phyloP scores from a whole-genome alignment of 2,113 vertebrate species.

The Lipophrys pholis region DNA sequence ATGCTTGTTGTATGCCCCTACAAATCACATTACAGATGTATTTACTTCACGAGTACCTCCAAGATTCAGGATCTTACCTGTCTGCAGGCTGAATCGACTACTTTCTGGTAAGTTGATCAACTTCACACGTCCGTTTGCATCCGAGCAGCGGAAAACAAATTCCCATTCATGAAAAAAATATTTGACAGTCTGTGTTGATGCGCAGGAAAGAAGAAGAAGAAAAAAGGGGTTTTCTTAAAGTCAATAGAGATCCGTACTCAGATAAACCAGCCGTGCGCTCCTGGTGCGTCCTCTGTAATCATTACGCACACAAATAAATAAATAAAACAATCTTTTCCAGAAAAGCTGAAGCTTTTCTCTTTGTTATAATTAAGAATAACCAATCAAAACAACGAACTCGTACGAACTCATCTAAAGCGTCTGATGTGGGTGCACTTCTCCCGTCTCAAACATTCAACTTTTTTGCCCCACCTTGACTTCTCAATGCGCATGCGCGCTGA shows the following conservation, averaged over 20 bases:
- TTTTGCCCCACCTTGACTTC: conserved; percentile 72
- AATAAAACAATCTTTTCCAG: background rate
- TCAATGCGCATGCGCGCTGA: conserved; percentile 67
- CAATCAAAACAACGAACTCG: background rate
- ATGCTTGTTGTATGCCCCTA: background rate
- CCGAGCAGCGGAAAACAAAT: background rate
- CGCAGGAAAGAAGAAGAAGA: background rate
- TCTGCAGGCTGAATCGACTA: conserved; percentile 10
- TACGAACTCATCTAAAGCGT: background rate
- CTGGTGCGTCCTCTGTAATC: conserved; percentile 29
- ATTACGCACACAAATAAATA: background rate
- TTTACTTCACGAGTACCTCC: background rate
- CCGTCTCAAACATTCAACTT: conserved; percentile 58
- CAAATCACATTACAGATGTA: background rate
- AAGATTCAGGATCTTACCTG: conserved; percentile 52
- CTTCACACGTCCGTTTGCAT: conserved; percentile 41
- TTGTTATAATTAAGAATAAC: too few species aligned
- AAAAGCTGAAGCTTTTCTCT: too few species aligned
- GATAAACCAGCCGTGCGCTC: background rate
- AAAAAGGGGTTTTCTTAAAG: too few species aligned
- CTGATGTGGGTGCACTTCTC: conserved; percentile 7
- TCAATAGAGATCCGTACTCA: conserved; percentile 25
- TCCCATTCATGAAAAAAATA: conserved; percentile 20
- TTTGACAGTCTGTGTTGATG: background rate
- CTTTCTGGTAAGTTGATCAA: conserved; percentile 21